These are phyloP conservation scores for Dryoscopus gambensis DNA, from an alignment of 2,113 vertebrate genomes.

Conservation along the genomic window DNA sequence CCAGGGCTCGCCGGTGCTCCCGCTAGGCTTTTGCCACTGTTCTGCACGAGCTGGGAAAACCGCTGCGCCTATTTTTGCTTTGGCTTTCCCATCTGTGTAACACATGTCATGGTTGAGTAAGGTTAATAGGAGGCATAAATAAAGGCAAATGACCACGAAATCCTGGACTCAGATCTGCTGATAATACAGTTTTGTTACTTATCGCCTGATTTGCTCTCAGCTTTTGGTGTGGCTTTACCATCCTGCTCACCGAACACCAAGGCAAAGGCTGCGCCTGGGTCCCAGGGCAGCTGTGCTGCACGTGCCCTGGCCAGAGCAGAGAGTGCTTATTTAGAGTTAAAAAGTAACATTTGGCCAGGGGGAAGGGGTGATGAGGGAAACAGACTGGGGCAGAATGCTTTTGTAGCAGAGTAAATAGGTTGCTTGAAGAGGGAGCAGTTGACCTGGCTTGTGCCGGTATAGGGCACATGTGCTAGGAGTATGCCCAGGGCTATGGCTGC, in stretches of 20 bases:
- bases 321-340: background rate
- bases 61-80: background rate
- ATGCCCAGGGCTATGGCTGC: background rate
- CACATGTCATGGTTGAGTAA: background rate
- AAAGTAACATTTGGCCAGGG: background rate
- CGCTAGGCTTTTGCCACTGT: background rate
- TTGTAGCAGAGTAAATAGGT: background rate
- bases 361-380: background rate
- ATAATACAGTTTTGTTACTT: background rate
- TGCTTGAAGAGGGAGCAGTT: background rate
- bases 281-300: background rate
- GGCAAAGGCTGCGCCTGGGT: background rate
- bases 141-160: constrained; percentile 42
- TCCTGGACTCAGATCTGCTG: constrained; percentile 6
- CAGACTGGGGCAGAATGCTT: background rate
- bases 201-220: background rate
- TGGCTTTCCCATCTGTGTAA: background rate
- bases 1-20: background rate
- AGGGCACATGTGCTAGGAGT: background rate
- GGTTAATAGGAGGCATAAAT: constrained; percentile 28
- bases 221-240: background rate
- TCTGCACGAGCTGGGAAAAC: background rate
- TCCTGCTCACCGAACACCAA: fast-evolving
- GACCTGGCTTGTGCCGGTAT: background rate
- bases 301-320: background rate